Evolutionary conservation across 2,888 invertebrate genomes (phyloP).

Genomic region (Rotaria macrura): DNA sequence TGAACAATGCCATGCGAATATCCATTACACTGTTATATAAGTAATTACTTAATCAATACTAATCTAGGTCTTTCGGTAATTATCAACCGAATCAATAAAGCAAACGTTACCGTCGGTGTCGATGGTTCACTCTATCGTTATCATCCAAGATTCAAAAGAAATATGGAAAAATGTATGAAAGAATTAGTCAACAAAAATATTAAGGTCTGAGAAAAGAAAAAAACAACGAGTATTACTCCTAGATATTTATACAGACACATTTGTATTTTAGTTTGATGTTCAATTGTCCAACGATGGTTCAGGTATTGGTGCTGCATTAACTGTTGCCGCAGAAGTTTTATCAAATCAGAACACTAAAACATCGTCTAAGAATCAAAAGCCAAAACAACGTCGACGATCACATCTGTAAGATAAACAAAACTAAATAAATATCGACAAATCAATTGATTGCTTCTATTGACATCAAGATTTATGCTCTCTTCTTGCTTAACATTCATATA

Average conservation of each 20-base stretch:
- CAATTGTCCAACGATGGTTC: conserved; percentile 26
- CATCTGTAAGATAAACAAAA: no score
- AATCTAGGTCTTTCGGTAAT: conserved; percentile 59
- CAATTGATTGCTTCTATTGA: no score
- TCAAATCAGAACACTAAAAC: background rate
- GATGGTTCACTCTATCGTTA: conserved; percentile 91
- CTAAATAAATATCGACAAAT: no score
- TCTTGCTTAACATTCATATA: no score
- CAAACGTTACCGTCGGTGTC: conserved; percentile 79
- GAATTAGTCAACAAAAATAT: conserved; percentile 64
- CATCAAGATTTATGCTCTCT: no score
- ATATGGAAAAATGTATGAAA: conserved; percentile 73
- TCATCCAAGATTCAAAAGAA: conserved; percentile 86
- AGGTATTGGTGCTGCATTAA: conserved; percentile 8
- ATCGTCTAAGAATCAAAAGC: background rate
- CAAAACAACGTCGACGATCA: no score
- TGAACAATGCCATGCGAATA: no score
- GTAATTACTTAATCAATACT: no score
- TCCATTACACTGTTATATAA: no score
- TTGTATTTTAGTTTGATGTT: background rate
- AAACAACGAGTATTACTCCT: no score
- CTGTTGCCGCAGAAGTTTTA: background rate
- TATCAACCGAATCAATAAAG: conserved; percentile 77
- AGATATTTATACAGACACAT: no score
- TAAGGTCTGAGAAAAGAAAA: conserved; percentile 54